A percentile compares a stretch with the other conserved stretches of the same genome.
These are phyloP conservation scores for Spea bombifrons DNA, from an alignment of 2,113 vertebrate species.

Conservation along the genomic window DNA sequence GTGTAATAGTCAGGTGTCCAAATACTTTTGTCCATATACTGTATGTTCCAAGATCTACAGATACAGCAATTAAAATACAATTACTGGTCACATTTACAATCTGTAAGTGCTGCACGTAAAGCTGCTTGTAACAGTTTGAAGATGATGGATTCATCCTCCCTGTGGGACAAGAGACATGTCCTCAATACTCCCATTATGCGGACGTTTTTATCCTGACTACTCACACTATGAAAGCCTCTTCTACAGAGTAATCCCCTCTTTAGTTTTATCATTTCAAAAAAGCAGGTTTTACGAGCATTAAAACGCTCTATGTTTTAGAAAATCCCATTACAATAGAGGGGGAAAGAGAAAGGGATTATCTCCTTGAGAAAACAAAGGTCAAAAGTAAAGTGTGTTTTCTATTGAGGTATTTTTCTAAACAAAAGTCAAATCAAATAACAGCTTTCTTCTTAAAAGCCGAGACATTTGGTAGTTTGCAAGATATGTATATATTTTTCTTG, in stretches of 20 bases:
- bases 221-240: not conserved
- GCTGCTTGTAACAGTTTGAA: not conserved
- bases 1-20: too few species aligned
- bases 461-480: too few species aligned
- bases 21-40: too few species aligned
- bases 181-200: not conserved
- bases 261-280: conserved; percentile 19
- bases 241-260: conserved; percentile 30
- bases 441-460: too few species aligned
- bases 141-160: not conserved
- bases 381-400: not conserved
- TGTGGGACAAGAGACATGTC: not conserved
- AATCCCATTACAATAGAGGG: not conserved
- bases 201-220: not conserved
- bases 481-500: too few species aligned
- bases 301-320: conserved; percentile 1
- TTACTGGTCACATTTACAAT: too few species aligned
- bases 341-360: conserved; percentile 8
- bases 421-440: too few species aligned
- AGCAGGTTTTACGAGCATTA: conserved; percentile 16
- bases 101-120: not conserved
- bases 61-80: too few species aligned
- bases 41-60: too few species aligned
- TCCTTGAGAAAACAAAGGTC: not conserved
- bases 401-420: too few species aligned